Conservation (phyloP, 2,113 vertebrate species). For the Aegithalos caudatus region DNA sequence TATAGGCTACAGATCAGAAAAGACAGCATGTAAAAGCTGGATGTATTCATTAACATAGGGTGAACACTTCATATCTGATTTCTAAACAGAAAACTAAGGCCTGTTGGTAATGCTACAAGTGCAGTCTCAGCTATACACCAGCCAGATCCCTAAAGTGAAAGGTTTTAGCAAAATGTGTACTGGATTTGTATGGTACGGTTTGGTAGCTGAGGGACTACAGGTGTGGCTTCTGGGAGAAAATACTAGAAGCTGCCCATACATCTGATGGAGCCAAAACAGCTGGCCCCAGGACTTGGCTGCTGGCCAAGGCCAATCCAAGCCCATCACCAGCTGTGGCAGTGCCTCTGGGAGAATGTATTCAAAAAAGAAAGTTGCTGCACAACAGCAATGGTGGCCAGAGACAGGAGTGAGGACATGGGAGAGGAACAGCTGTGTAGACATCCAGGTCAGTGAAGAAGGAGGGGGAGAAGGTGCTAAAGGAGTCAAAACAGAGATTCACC, state of each 20-base stretch:
- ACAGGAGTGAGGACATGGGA: neutral
- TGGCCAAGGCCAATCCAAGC: neutral
- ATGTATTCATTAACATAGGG: neutral
- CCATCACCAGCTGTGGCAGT: neutral
- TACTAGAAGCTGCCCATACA: neutral
- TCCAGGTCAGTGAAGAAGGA: neutral
- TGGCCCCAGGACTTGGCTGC: fast-evolving
- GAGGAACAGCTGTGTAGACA: neutral
- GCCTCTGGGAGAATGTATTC: neutral
- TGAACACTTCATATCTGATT: neutral
- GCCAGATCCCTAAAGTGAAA: neutral
- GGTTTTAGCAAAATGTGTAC: neutral
- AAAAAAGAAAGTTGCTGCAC: neutral
- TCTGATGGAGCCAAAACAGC: neutral
- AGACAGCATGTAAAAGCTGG: neutral
- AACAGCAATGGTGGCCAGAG: neutral
- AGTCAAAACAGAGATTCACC: neutral
- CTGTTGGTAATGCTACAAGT: neutral
- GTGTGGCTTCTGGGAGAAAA: neutral
- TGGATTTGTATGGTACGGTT: neutral
- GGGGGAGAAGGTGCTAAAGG: neutral
- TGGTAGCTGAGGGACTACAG: neutral
- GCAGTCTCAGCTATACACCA: neutral
- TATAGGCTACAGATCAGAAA: neutral
- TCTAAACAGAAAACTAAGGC: neutral